Evolutionary conservation across 2,888 invertebrate species (phyloP), one percentile per base, ranked within the genome.

Genomic region (Drosophila rellima): DNA sequence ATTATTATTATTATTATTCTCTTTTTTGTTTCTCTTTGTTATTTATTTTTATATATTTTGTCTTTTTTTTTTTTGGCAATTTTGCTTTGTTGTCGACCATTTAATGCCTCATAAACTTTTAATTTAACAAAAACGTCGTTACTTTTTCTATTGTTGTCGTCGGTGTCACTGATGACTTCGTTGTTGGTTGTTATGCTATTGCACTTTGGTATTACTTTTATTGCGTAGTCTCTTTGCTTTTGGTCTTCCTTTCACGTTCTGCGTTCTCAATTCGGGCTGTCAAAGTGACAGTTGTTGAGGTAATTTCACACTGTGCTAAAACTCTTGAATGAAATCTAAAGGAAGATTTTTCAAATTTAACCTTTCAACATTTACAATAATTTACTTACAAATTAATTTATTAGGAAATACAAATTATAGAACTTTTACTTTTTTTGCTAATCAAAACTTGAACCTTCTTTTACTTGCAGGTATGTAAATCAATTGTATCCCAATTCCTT

Each of bases 51-150:
- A 73, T 45, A 29, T 6, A 10, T 33, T 26, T 48, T n/a, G n/a
- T 17, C 15, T 44, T 63, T 37, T 52, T 68, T 75, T 60, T 78
- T 88, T 88, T 88, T 85, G 82, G 88, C 82, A 87, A 78, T 80
- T 83, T 75, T 70, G 81, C 83, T 79, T 85, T 85, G 75, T 82
- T 81, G 77, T 56, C 86, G 86, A 74, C 80, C 86, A 86, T 86
- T 86, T 81, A 88, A 86, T 86, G 88, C 88, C 81, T 78, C 85
- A 86, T 86, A 88, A 86, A 86, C 73, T 86, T 88, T 88, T 86
- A 86, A 86, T 86, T 86, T 86, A 86, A 88, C 83, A 88, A 86
- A 86, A 88, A 76, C 68, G 72, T 83, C 76, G 76, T 81, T 86
- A 69, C 64, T 83, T 69, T 65, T 62, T 66, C 70, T 79, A 68